Evolutionary conservation across 2,888 invertebrate species (phyloP).

Genomic region (Liposcelis brunnea): DNA sequence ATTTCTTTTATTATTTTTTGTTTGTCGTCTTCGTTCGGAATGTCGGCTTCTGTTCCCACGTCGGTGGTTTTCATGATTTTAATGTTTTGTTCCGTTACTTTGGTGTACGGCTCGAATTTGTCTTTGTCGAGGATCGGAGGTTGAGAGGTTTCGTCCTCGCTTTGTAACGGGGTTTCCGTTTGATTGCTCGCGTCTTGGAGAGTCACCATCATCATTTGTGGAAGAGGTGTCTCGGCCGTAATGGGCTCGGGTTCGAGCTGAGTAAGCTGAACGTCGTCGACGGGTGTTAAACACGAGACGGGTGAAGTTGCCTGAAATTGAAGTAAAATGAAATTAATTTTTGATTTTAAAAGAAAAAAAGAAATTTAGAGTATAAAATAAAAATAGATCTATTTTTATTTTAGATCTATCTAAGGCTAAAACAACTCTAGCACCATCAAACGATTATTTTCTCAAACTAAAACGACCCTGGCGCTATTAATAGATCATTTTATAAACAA

Average conservation of each 20-base stretch:
- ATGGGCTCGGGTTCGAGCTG: no score
- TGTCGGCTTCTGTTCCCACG: neutral
- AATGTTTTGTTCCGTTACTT: slow-evolving; percentile 24
- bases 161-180: slow-evolving; percentile 54
- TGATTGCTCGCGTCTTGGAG: slow-evolving; percentile 75
- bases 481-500: no score
- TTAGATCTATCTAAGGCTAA: no score
- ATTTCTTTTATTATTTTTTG: neutral
- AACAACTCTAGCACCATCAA: no score
- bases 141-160: slow-evolving; percentile 37
- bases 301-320: slow-evolving; percentile 27
- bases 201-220: slow-evolving; percentile 29
- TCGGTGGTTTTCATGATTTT: slow-evolving; percentile 5
- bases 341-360: no score
- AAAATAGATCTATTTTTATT: no score
- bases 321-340: no score
- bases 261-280: no score
- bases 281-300: slow-evolving; percentile 30
- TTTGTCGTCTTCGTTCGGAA: no score
- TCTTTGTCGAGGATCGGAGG: slow-evolving; percentile 14
- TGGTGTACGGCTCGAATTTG: slow-evolving; percentile 20
- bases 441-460: no score
- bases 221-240: slow-evolving; percentile 17
- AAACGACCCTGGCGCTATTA: no score
- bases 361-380: no score